Conservation (phyloP, 2,113 vertebrate species). For the Myotis yumanensis region DNA sequence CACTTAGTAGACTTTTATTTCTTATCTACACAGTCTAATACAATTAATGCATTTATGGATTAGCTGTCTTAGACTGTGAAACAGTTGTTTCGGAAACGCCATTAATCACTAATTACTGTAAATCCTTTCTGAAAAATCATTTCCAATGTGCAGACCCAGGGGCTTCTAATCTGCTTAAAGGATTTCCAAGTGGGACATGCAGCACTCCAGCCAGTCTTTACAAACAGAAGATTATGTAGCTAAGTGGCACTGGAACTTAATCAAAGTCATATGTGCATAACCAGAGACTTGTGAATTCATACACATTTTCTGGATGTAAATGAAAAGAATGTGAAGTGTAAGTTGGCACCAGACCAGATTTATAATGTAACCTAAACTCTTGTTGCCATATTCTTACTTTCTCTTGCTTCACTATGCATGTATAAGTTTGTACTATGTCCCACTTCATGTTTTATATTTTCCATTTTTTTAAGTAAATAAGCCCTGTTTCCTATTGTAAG, state of each 20-base stretch:
- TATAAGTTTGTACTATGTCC: neutral
- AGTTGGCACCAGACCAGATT: neutral
- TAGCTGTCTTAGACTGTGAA: slow-evolving; percentile 67
- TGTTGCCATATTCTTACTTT: neutral
- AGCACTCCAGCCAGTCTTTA: slow-evolving; percentile 36
- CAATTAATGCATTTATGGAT: slow-evolving; percentile 76
- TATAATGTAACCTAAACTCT: neutral
- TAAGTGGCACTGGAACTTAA: slow-evolving; percentile 53
- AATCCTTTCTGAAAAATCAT: slow-evolving; percentile 72
- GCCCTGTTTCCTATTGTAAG: neutral
- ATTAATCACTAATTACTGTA: slow-evolving; percentile 74
- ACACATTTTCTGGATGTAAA: slow-evolving; percentile 39
- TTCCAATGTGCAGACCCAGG: slow-evolving; percentile 67
- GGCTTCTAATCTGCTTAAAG: slow-evolving; percentile 70
- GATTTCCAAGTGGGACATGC: slow-evolving; percentile 60
- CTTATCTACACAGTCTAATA: slow-evolving; percentile 62
- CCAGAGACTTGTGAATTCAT: neutral
- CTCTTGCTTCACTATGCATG: neutral
- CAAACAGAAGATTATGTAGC: slow-evolving; percentile 8
- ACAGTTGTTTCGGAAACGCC: slow-evolving; percentile 64
- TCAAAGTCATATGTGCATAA: slow-evolving; percentile 52
- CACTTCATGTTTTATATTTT: slow-evolving; percentile 11
- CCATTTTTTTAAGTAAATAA: neutral
- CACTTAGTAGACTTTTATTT: slow-evolving; percentile 66
- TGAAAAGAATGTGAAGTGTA: slow-evolving; percentile 44